A percentile compares a stretch with the other conserved stretches of the same genome.
These are phyloP conservation scores for Podiceps cristatus DNA, from an alignment of 2,113 vertebrate genomes.

Conservation along the genomic window DNA sequence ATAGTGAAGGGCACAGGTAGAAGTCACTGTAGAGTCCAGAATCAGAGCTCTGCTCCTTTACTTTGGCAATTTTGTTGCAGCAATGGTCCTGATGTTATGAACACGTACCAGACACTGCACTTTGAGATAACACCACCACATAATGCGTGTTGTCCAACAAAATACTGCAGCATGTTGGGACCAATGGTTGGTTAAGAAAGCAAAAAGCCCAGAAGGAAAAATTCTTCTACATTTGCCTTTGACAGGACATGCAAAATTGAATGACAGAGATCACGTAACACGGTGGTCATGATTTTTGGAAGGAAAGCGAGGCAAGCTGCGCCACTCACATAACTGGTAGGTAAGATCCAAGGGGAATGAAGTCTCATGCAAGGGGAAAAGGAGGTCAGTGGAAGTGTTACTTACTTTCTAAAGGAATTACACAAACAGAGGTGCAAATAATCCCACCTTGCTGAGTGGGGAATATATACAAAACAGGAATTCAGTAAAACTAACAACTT, in stretches of 20 bases:
- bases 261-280: background rate
- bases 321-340: background rate
- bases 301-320: background rate
- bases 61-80: background rate
- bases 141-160: background rate
- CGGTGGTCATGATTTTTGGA: background rate
- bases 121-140: background rate
- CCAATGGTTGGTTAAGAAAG: background rate
- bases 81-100: background rate
- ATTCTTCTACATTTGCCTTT: background rate
- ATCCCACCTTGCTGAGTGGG: background rate
- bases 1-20: background rate
- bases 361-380: background rate
- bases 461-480: background rate
- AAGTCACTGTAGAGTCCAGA: background rate
- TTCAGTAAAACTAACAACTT: background rate
- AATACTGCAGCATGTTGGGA: background rate
- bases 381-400: background rate
- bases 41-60: background rate
- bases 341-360: background rate
- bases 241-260: background rate
- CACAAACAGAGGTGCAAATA: background rate
- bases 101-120: background rate
- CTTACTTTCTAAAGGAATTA: background rate
- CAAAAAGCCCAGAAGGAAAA: background rate